phyloP scores from a whole-genome alignment of 1,140 invertebrate species.

The Ostrea denselamellosa region DNA sequence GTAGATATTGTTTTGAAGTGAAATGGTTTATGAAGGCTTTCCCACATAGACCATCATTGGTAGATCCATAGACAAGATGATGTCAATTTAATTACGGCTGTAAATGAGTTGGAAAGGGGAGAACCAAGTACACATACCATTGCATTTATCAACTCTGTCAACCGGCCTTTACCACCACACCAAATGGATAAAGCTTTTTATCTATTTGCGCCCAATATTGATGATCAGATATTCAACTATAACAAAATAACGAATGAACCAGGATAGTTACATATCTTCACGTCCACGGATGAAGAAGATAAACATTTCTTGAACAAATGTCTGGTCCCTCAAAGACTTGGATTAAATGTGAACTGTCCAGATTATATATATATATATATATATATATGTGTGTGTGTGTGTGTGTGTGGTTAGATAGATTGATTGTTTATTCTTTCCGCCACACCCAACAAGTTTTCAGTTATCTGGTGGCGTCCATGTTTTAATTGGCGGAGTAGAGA shows the following conservation, averaged over 20 bases:
- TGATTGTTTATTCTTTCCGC: too few relatives aligned
- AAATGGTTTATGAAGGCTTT: conserved; percentile 39
- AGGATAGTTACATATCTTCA: background rate
- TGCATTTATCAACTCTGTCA: conserved; percentile 21
- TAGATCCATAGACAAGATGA: conserved; percentile 8
- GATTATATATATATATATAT: too few relatives aligned
- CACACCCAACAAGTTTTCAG: too few relatives aligned
- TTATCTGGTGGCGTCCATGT: too few relatives aligned
- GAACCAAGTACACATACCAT: background rate
- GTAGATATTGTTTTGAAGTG: conserved; percentile 35
- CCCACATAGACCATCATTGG: conserved; percentile 26
- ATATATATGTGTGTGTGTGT: too few relatives aligned
- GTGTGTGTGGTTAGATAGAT: too few relatives aligned
- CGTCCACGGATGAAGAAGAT: conserved; percentile 29
- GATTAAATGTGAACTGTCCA: conserved; percentile 47
- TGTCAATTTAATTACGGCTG: background rate
- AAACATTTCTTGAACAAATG: conserved; percentile 16
- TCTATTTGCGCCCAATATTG: conserved; percentile 48
- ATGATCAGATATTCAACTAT: conserved; percentile 42
- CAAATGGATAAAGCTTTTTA: background rate
- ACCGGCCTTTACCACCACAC: conserved; percentile 18
- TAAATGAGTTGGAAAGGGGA: conserved; percentile 26
- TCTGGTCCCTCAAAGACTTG: conserved; percentile 44
- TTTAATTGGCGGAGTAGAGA: too few relatives aligned
- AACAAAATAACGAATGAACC: conserved; percentile 25